Evolutionary conservation across 2,888 invertebrate species (phyloP).

Genomic region (Nesidiocoris tenuis): DNA sequence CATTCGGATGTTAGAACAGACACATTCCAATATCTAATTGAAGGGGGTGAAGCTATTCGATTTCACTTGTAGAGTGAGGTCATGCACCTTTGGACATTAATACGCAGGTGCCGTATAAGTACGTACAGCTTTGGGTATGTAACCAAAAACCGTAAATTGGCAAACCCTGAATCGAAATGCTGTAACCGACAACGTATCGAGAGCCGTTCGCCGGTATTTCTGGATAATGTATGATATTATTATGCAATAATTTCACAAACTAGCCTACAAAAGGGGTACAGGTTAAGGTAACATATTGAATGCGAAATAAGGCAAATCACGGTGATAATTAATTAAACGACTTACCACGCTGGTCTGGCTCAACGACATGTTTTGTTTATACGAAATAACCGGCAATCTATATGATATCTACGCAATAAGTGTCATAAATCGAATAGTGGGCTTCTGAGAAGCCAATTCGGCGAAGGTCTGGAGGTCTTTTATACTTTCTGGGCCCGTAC

Average conservation of each 20-base stretch:
- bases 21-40: too few species aligned
- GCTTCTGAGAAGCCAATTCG: slow-evolving; percentile 48
- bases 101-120: too few species aligned
- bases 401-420: neutral
- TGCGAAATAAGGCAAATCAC: neutral
- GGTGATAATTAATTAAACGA: neutral
- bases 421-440: slow-evolving; percentile 24
- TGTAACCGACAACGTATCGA: too few species aligned
- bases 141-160: too few species aligned
- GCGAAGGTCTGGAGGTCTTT: slow-evolving; percentile 47
- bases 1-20: too few species aligned
- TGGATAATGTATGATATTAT: too few species aligned
- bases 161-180: too few species aligned
- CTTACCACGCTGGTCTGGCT: slow-evolving; percentile 37
- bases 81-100: too few species aligned
- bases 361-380: slow-evolving; percentile 20
- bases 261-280: too few species aligned
- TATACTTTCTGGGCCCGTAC: slow-evolving; percentile 51
- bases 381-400: neutral
- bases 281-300: slow-evolving; percentile 32
- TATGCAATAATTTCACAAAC: too few species aligned
- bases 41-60: neutral
- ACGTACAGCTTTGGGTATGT: too few species aligned
- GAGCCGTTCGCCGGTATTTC: too few species aligned
- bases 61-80: neutral